Conservation (phyloP, 2,888 invertebrate genomes). For the Alloplasta piceator region DNA sequence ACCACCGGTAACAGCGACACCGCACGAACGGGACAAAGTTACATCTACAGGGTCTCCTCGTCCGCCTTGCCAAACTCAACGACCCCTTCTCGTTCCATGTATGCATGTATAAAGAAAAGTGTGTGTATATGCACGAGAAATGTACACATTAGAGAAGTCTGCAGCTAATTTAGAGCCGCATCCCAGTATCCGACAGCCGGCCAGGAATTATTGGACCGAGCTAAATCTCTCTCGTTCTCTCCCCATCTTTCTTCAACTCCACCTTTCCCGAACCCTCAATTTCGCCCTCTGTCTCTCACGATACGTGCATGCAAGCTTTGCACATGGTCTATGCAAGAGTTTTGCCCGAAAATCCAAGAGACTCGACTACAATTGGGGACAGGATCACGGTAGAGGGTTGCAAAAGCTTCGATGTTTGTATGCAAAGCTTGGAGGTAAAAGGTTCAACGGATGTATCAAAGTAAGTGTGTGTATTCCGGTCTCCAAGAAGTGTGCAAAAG, state of each 20-base stretch:
- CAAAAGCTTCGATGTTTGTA: conserved; percentile 15
- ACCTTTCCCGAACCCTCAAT: background rate
- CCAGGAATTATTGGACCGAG: conserved; percentile 71
- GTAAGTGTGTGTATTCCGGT: conserved; percentile 8
- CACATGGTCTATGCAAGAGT: conserved; percentile 19
- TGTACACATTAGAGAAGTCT: conserved; percentile 59
- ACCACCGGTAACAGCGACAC: conserved; percentile 40
- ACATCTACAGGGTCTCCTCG: conserved; percentile 45
- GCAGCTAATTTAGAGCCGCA: conserved; percentile 75
- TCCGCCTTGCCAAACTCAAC: conserved; percentile 19
- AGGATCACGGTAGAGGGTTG: conserved; percentile 5
- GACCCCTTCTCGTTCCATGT: conserved; percentile 29
- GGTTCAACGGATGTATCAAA: conserved; percentile 11
- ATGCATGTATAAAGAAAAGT: background rate
- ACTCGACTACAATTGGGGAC: conserved; percentile 2
- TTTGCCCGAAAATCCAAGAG: conserved; percentile 26
- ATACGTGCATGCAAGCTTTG: conserved; percentile 14
- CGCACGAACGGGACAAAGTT: conserved; percentile 65
- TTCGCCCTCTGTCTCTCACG: background rate
- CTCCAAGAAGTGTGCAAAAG: conserved; percentile 12
- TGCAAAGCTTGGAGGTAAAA: background rate
- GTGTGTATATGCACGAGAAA: conserved; percentile 10
- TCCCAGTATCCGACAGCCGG: conserved; percentile 70
- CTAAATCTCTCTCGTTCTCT: conserved; percentile 63
- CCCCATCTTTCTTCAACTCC: conserved; percentile 43